Base-by-base conservation (phyloP, 2,888 invertebrate species). In the Brachyopa scutellaris region DNA sequence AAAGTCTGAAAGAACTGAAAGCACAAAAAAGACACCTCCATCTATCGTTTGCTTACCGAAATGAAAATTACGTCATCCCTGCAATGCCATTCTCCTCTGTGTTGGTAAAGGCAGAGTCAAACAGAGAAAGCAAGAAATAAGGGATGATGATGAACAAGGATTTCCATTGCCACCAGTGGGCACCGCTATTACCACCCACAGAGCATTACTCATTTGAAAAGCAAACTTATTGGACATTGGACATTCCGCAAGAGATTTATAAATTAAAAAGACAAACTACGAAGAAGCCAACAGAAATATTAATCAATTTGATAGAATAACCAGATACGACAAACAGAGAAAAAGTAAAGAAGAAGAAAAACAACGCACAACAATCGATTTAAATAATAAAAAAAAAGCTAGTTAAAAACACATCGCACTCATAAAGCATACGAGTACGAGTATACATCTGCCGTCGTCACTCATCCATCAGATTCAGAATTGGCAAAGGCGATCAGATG, bases 31-130 rank as follows among this genome's bases (percentile, higher is more conserved):
- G 55, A 55, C 42, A 42, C 55, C 53, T 47, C 45, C 55, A 36
- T 15, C 6, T 13, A 15, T 11, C 13, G 13, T n/a, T n/a, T n/a
- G 55, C 5, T 29, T 33, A 40, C 47, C 47, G 55, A 62, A 42
- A 31, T 45, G 21, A n/a, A 13, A 72, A 73, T 80, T 73, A 69
- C 79, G 74, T 80, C 79, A 80, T 80, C 67, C 61, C 74, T 74
- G 79, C 79, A 79, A 61, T 73, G 67, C 21, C 2, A n/a, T n/a
- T n/a, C n/a, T n/a, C n/a, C n/a, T n/a, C n/a, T n/a, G n/a, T n/a
- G n/a, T n/a, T n/a, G n/a, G n/a, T n/a, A n/a, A n/a, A n/a, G n/a
- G n/a, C n/a, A n/a, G n/a, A n/a, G n/a, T n/a, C n/a, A n/a, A n/a
- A 31, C 21, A 36, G 42, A 21, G 36, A 64, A 23, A 21, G 1